Conservation (phyloP, 2,888 invertebrate species). For the Orchesella flavescens region DNA sequence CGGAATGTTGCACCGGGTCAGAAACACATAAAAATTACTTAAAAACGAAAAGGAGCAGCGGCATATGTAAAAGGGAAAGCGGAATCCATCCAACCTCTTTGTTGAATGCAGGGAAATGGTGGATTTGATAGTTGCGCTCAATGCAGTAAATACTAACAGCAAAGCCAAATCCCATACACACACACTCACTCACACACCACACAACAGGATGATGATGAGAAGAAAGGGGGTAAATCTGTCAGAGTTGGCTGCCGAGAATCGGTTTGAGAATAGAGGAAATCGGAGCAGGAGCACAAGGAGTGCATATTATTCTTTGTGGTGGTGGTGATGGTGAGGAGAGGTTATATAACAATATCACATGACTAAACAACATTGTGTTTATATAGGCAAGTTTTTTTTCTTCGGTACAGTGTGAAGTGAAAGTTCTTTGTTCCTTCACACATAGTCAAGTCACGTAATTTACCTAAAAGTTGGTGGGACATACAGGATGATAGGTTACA, state of each 20-base stretch:
- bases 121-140: neutral
- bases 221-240: conserved; percentile 23
- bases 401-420: neutral
- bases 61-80: neutral
- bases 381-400: neutral
- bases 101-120: neutral
- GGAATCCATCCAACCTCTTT: neutral
- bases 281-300: neutral
- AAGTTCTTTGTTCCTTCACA: neutral
- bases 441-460: conserved; percentile 62
- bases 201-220: neutral
- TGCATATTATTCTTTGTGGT: conserved; percentile 3
- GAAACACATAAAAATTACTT: conserved; percentile 12
- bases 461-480: conserved; percentile 60
- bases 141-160: neutral
- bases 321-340: conserved; percentile 1
- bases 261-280: conserved; percentile 17
- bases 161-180: too few species aligned
- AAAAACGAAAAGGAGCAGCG: neutral
- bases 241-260: neutral
- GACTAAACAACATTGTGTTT: neutral
- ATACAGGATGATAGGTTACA: conserved; percentile 52
- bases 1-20: conserved; percentile 18
- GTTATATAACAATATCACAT: neutral
- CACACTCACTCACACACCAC: too few species aligned